Base-by-base conservation (phyloP, 2,888 invertebrate species). In the Thymelicus acteon region DNA sequence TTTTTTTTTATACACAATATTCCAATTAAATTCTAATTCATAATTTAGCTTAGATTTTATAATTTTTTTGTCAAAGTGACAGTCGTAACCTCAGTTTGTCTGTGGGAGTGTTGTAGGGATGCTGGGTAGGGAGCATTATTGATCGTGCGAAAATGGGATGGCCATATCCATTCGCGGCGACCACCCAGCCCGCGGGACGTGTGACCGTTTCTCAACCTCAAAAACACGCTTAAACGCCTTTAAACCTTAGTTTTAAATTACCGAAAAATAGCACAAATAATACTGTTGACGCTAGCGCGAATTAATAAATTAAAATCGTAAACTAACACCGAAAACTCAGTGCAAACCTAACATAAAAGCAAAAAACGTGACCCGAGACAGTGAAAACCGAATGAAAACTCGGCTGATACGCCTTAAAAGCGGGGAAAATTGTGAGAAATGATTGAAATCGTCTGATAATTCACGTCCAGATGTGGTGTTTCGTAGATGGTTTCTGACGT, bases 81-180 rank as follows among this genome's bases (percentile, higher is more conserved):
- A 64, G 60, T 44, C 6, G 31, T 13, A 58, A 72, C 62, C 70
- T 66, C 70, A 63, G 72, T 71, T 48, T 80, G 81, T 85, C 85
- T 85, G 86, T 89, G 86, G 83, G 84, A 86, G 89, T 84, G 49
- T 77, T 82, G 86, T 87, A 90, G 92, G 92, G 94, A 94, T 91
- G 94, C 93, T 94, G 94, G 91, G 90, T 86, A 90, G 91, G 92
- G 92, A 94, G 93, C 94, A 92, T 93, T 94, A 94, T 94, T 94
- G 94, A 94, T 94, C 94, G 92, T 82, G 91, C 85, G 89, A 89
- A 90, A 92, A 89, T 89, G 91, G 93, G 91, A 92, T 91, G 90
- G 92, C 88, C 88, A 89, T 88, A 87, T 85, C 84, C 91, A 91
- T 87, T 92, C 92, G 92, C 91, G 91, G 89, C 89, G 88, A 87